phyloP scores from a whole-genome alignment of 2,797 vertebrate genomes.

The Scleropages formosus region DNA sequence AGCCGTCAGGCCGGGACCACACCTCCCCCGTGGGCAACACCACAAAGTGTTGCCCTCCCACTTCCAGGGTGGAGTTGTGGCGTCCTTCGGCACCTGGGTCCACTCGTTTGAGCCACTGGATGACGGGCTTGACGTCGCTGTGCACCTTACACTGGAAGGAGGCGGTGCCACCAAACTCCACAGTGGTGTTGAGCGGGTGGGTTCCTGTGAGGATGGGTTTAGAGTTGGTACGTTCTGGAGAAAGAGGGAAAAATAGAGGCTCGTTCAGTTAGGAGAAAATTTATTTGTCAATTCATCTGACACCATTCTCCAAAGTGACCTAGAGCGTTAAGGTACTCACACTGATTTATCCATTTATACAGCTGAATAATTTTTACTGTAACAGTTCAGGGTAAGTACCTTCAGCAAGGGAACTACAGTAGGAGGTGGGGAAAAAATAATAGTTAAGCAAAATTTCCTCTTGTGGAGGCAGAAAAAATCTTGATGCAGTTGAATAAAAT shows the following conservation, averaged over 20 bases:
- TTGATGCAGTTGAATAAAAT: no score
- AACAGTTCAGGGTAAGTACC: neutral
- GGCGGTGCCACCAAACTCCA: constrained; percentile 57
- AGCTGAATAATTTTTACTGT: neutral
- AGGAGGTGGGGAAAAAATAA: neutral
- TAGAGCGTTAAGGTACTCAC: no score
- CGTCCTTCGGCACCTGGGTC: constrained; percentile 50
- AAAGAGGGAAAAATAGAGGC: neutral
- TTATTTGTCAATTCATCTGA: no score
- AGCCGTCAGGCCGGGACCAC: constrained; percentile 60
- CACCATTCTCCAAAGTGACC: neutral
- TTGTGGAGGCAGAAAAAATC: no score
- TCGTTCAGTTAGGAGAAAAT: neutral
- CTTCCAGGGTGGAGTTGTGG: constrained; percentile 57
- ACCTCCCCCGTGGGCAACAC: constrained; percentile 58
- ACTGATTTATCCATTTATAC: neutral
- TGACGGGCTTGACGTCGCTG: constrained; percentile 59
- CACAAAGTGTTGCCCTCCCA: constrained; percentile 57
- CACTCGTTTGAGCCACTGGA: constrained; percentile 59
- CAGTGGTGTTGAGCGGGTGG: constrained; percentile 60
- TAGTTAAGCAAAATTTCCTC: no score
- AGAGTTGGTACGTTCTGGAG: constrained; percentile 54
- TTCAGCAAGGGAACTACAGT: neutral
- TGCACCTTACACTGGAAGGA: constrained; percentile 61
- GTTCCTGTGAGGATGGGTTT: constrained; percentile 57